A percentile compares a stretch with the other conserved stretches of the same genome.
Evolutionary conservation across 1,140 invertebrate species (phyloP).

Genomic region (Aphelinus atriplicis): DNA sequence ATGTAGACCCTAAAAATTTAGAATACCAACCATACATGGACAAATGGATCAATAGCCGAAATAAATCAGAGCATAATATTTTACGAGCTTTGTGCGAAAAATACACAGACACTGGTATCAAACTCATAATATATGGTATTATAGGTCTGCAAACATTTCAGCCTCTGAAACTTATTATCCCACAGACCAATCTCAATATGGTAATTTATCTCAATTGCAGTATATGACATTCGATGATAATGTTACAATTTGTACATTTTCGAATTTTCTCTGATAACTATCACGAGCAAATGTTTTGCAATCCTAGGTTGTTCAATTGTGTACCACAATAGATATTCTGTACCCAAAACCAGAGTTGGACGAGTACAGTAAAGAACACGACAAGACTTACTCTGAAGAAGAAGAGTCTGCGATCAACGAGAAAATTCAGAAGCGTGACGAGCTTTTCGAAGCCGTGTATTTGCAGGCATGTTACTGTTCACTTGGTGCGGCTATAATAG

Average conservation of each 20-base stretch:
- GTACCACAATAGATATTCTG: slow-evolving; percentile 80
- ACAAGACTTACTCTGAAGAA: slow-evolving; percentile 30
- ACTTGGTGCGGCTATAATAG: slow-evolving; percentile 80
- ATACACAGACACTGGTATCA: slow-evolving; percentile 76
- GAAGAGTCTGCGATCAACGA: slow-evolving; percentile 36
- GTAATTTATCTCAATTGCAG: slow-evolving; percentile 57
- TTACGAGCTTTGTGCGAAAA: slow-evolving; percentile 75
- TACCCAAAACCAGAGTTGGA: slow-evolving; percentile 46
- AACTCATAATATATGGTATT: slow-evolving; percentile 80
- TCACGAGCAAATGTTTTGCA: slow-evolving; percentile 11
- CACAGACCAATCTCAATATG: slow-evolving; percentile 87
- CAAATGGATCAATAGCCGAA: slow-evolving; percentile 71
- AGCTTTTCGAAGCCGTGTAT: slow-evolving; percentile 59
- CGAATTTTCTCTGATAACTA: not conserved
- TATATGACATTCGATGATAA: slow-evolving; percentile 12
- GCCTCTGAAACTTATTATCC: slow-evolving; percentile 83
- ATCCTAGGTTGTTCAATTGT: slow-evolving; percentile 80
- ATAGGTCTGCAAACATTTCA: slow-evolving; percentile 77
- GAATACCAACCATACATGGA: slow-evolving; percentile 88
- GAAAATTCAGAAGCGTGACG: slow-evolving; percentile 41
- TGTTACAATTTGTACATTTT: not conserved
- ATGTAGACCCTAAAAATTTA: slow-evolving; percentile 90
- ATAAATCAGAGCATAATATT: slow-evolving; percentile 67
- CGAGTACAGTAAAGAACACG: slow-evolving; percentile 39
- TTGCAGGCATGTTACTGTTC: slow-evolving; percentile 82